Base-by-base conservation (phyloP, 2,888 invertebrate species). In the Mythimna vitellina region DNA sequence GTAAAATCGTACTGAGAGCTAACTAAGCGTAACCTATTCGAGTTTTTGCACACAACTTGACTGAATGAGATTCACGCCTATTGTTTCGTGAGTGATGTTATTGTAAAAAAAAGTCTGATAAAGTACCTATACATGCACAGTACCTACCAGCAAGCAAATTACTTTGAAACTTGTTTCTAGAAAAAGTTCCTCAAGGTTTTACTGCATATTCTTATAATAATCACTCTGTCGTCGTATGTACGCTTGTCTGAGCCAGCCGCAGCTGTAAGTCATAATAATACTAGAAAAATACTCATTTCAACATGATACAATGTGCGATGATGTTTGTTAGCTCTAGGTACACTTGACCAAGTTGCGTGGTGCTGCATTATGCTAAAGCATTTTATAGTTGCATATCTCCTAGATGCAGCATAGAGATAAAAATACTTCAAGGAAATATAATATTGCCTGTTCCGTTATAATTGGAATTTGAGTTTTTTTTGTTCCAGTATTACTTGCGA, bases 71-170 rank as follows among this genome's bases (percentile, higher is more conserved):
- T 83, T 81, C 87, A 78, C 65, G 72, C 51, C 87, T 80, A 89
- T 90, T 91, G 90, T 90, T 86, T 86, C 76, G 76, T 80, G 70
- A 70, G 72, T 79, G 80, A 69, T 75, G 81, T 84, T 78, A 72
- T 67, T 78, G 72, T 80, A 86, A 87, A 91, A 90, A 89, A 90
- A 90, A 90, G 78, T 74, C 78, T 69, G 83, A 86, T 85, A 83
- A 83, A 82, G 73, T 76, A 71, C 71, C 65, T 73, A 69, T 69
- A 78, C 65, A 76, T 46, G 46, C 46, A 46, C 46, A 46, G 17
- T 46, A 46, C 17, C 54, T 73, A 66, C 64, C 63, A 57, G 46
- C 71, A 84, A 57, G 46, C 71, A 84, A 84, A 80, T 79, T 77
- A 79, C 80, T 65, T 80, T 76, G 76, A 83, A 83, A 86, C 74